These are phyloP conservation scores for Caenorhabditis parvicauda DNA, from an alignment of 2,888 invertebrate species.

Conservation along the genomic window DNA sequence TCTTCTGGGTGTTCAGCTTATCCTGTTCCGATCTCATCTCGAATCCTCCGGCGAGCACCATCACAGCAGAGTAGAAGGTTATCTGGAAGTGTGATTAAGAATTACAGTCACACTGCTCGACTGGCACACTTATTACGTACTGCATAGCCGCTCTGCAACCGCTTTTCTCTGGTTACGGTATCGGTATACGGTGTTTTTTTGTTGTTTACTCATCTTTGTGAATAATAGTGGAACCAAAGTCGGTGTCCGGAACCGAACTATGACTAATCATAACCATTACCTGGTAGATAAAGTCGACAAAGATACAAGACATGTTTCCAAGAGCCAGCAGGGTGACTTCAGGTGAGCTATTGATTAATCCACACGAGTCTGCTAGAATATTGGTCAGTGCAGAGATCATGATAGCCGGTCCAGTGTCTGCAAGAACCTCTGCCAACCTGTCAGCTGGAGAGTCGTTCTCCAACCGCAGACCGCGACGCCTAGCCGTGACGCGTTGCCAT, in stretches of 20 bases:
- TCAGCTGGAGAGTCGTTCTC: slow-evolving; percentile 39
- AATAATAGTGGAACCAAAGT: too few relatives aligned
- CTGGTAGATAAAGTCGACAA: slow-evolving; percentile 53
- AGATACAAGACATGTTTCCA: slow-evolving; percentile 53
- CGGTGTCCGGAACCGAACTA: too few relatives aligned
- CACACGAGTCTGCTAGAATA: slow-evolving; percentile 56
- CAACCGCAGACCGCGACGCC: slow-evolving; percentile 27
- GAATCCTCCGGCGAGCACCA: slow-evolving; percentile 50
- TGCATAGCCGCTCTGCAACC: neutral
- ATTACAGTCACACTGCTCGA: slow-evolving; percentile 3
- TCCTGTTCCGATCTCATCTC: slow-evolving; percentile 46
- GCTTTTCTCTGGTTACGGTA: too few relatives aligned
- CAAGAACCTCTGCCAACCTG: slow-evolving; percentile 45
- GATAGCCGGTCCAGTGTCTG: slow-evolving; percentile 58
- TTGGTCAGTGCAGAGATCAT: slow-evolving; percentile 57
- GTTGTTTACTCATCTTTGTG: too few relatives aligned
- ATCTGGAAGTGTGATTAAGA: slow-evolving; percentile 33
- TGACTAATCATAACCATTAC: slow-evolving; percentile 5
- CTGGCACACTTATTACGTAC: neutral
- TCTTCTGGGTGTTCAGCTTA: slow-evolving; percentile 25
- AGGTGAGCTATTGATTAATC: slow-evolving; percentile 54
- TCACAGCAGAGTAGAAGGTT: slow-evolving; percentile 55
- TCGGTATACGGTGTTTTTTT: too few relatives aligned
- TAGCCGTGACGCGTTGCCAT: slow-evolving; percentile 50
- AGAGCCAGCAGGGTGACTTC: slow-evolving; percentile 56